A percentile compares a stretch with the other conserved stretches of the same genome.
These are phyloP conservation scores for Myotis daubentonii DNA, from an alignment of 2,797 vertebrate genomes.

Conservation along the genomic window DNA sequence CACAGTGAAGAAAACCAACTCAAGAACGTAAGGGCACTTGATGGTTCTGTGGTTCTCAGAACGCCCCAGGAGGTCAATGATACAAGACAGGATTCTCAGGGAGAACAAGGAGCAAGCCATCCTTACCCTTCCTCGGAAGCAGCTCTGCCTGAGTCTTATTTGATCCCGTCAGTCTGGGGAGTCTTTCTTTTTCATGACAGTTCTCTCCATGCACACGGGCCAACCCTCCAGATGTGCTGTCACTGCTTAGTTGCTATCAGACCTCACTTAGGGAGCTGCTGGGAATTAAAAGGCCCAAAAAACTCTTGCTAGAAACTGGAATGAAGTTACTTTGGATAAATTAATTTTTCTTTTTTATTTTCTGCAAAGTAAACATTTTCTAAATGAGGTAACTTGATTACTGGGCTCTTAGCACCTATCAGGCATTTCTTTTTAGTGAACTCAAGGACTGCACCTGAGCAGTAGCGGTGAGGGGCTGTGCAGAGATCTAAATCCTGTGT, in stretches of 20 bases:
- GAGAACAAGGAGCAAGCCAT: not conserved
- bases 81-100: not conserved
- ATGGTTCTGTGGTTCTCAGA: not conserved
- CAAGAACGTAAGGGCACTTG: not conserved
- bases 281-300: slow-evolving; percentile 77
- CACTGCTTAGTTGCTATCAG: not conserved
- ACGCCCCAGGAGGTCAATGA: not conserved
- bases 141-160: not conserved
- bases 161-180: not conserved
- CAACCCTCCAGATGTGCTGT: not conserved
- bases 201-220: not conserved
- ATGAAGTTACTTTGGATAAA: slow-evolving; percentile 76
- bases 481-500: slow-evolving; percentile 81
- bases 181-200: not conserved
- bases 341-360: slow-evolving; percentile 83
- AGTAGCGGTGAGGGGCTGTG: slow-evolving; percentile 72
- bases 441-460: slow-evolving; percentile 85
- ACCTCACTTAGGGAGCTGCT: not conserved
- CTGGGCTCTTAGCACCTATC: slow-evolving; percentile 84
- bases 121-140: not conserved
- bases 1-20: not conserved
- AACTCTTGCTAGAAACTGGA: slow-evolving; percentile 71
- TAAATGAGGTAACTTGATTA: slow-evolving; percentile 85
- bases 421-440: slow-evolving; percentile 86
- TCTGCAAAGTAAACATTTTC: slow-evolving; percentile 85